Percentiles rank a stretch among this genome's conserved stretches.
Evolutionary conservation across 2,113 vertebrate genomes (phyloP).

Genomic region (Corythaixoides concolor): DNA sequence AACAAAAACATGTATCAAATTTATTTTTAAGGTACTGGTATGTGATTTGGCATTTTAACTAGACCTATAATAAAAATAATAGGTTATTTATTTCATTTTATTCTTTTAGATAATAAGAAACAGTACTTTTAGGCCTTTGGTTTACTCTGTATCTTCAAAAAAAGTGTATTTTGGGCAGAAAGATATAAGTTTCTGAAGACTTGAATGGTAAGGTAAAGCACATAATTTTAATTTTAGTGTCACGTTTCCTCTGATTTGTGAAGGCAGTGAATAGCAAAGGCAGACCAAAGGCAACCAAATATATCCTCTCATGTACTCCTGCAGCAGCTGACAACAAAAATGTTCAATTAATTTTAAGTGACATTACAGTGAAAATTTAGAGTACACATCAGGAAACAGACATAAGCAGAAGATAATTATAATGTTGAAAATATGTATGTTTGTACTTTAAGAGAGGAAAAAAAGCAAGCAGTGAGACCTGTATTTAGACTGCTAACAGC

Average conservation of each 20-base stretch:
- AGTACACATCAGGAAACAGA: background rate
- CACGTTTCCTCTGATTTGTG: background rate
- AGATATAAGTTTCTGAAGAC: background rate
- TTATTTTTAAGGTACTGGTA: background rate
- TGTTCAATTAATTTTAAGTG: background rate
- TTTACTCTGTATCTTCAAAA: background rate
- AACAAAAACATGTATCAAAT: background rate
- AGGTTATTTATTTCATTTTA: background rate
- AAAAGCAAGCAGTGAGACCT: background rate
- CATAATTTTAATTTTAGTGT: background rate
- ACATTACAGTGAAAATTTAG: background rate
- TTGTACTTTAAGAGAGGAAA: background rate
- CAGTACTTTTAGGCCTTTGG: background rate
- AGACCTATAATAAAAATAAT: background rate
- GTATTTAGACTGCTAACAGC: background rate
- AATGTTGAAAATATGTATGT: background rate
- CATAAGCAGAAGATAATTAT: background rate
- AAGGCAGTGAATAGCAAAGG: background rate
- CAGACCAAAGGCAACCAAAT: background rate
- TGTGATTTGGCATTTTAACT: background rate
- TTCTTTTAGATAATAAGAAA: background rate
- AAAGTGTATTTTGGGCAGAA: background rate
- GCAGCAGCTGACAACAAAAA: background rate
- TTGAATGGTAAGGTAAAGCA: background rate
- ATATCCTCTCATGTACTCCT: background rate